These are phyloP conservation scores for Heliconius erato DNA, from an alignment of 2,888 invertebrate genomes.

Conservation along the genomic window DNA sequence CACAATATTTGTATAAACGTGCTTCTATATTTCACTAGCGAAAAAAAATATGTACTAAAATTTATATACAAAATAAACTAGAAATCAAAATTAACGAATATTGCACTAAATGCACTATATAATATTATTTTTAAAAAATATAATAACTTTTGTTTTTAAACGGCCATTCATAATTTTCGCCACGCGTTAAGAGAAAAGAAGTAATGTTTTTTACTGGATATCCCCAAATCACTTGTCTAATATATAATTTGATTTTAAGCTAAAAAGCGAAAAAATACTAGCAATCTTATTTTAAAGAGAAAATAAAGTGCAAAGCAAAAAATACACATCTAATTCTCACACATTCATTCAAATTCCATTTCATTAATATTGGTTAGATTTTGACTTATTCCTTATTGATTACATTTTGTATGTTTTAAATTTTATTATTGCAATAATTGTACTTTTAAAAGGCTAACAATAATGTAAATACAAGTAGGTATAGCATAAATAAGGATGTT, in stretches of 20 bases:
- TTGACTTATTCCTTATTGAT: neutral
- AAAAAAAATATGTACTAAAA: neutral
- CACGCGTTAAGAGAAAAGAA: neutral
- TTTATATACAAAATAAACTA: conserved; percentile 15
- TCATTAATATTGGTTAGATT: neutral
- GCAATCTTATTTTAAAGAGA: neutral
- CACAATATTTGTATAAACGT: neutral
- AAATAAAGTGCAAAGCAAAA: neutral
- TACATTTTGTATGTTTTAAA: neutral
- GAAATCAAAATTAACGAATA: neutral
- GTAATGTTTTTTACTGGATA: neutral
- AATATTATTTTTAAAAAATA: neutral
- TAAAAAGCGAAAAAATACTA: neutral
- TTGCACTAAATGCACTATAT: neutral
- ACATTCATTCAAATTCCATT: neutral
- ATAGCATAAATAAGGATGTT: neutral
- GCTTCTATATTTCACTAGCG: conserved; percentile 19
- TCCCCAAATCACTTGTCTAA: neutral
- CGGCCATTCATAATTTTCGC: neutral
- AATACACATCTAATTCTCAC: neutral
- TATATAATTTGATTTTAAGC: neutral
- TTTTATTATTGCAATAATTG: neutral
- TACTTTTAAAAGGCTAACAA: neutral
- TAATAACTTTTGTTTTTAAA: neutral
- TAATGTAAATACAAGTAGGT: neutral